These are phyloP conservation scores for Aphaenogaster floridana DNA, from an alignment of 1,140 invertebrate genomes.

Conservation along the genomic window DNA sequence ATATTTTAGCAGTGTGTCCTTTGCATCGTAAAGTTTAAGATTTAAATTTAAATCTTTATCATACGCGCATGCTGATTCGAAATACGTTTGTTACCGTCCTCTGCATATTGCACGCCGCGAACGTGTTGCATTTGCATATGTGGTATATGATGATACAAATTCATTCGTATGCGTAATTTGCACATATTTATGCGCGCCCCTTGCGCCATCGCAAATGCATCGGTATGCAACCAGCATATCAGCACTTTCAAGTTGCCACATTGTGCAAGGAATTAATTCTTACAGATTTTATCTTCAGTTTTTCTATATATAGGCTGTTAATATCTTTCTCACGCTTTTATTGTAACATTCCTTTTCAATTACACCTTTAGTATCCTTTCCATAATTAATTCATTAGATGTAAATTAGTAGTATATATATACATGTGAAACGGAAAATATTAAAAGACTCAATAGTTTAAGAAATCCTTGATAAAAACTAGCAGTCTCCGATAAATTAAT, in stretches of 20 bases:
- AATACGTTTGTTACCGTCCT: slow-evolving; percentile 31
- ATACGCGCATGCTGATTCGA: slow-evolving; percentile 13
- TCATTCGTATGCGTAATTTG: slow-evolving; percentile 45
- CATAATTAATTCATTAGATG: neutral
- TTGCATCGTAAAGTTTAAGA: slow-evolving; percentile 31
- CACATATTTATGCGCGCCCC: slow-evolving; percentile 41
- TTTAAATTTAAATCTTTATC: slow-evolving; percentile 38
- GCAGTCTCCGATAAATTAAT: neutral
- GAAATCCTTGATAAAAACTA: neutral
- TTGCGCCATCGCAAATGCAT: slow-evolving; percentile 22
- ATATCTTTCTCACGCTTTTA: slow-evolving; percentile 19
- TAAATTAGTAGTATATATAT: neutral
- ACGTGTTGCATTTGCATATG: slow-evolving; percentile 39
- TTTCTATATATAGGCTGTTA: neutral
- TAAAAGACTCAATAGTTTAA: neutral
- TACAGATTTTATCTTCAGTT: slow-evolving; percentile 25
- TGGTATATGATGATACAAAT: slow-evolving; percentile 36
- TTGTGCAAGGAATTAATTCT: slow-evolving; percentile 35
- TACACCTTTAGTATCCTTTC: neutral
- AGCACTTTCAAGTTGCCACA: slow-evolving; percentile 45
- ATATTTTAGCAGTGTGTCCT: slow-evolving; percentile 16
- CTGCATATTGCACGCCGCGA: slow-evolving; percentile 26
- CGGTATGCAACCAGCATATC: slow-evolving; percentile 35
- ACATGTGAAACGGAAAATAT: neutral
- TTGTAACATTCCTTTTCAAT: neutral